Percentiles rank a stretch among this genome's conserved stretches.
Evolutionary conservation across 1,140 invertebrate genomes (phyloP).

Genomic region (Hirudo medicinalis): DNA sequence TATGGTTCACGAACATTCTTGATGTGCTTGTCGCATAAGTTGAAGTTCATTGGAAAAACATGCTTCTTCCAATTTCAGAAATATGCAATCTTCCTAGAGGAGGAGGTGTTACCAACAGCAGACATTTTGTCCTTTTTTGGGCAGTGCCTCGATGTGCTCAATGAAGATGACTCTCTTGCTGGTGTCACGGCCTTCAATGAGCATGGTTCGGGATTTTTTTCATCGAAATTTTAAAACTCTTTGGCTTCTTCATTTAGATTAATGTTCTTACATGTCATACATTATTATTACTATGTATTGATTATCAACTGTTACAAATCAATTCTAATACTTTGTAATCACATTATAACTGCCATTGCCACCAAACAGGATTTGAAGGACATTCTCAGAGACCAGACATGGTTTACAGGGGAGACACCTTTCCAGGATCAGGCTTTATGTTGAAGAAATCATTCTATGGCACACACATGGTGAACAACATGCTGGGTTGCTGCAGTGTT

Average conservation of each 20-base stretch:
- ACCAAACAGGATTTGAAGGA: conserved; percentile 33
- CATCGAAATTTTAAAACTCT: neutral
- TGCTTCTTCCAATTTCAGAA: conserved; percentile 29
- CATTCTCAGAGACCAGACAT: conserved; percentile 29
- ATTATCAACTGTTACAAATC: neutral
- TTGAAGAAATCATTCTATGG: conserved; percentile 29
- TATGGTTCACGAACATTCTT: too few species aligned
- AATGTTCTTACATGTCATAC: too few species aligned
- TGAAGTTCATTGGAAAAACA: too few species aligned
- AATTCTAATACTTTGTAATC: neutral
- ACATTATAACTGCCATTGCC: neutral
- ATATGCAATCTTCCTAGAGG: conserved; percentile 43
- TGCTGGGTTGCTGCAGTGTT: conserved; percentile 27
- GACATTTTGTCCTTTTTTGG: conserved; percentile 45
- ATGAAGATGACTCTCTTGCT: conserved; percentile 37
- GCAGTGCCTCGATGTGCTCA: conserved; percentile 35
- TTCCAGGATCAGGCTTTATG: conserved; percentile 37
- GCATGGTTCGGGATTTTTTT: conserved; percentile 37
- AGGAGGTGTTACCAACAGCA: conserved; percentile 43
- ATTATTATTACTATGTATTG: too few species aligned
- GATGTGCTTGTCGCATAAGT: too few species aligned
- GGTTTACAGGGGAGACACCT: conserved; percentile 33
- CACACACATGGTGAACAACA: conserved; percentile 24
- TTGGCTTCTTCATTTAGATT: too few species aligned
- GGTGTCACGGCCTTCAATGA: conserved; percentile 44